Base-by-base conservation (phyloP, 2,888 invertebrate genomes). In the Tholera decimalis region DNA sequence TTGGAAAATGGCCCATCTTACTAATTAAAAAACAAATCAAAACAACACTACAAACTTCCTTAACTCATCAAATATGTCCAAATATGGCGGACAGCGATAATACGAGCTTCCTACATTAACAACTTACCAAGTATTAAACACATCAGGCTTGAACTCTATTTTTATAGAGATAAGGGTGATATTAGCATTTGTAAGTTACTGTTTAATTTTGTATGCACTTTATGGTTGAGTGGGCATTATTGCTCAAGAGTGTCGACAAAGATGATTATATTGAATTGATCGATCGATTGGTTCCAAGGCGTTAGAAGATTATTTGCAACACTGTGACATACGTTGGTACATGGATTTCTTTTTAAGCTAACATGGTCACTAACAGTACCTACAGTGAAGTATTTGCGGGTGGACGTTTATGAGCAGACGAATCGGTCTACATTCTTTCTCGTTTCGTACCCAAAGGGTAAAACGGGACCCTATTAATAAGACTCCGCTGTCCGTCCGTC, bases 221-320 rank as follows among this genome's bases (percentile, higher is more conserved):
- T 75, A 50, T 67, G 77, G 70, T 55, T 63, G 62, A 79, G 56
- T 54, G 62, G 47, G 30, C 22, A 59, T 74, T 66, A 24, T 79
- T 77, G 56, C 73, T 8, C 53, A 73, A 79, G 49, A 54, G 43
- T 54, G 73, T 51, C 77, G 64, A 73, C 77, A 68, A 65, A 65
- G 55, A 47, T 74, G 63, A 63, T 70, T 70, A 64, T 64, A 57
- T 76, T 62, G 37, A 54, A 60, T 50, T 46, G 55, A 49, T 69
- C 60, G 53, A 67, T 65, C 46, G 57, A 61, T 54, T 59, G 9
- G 30, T 8, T 35, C 3, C 11, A 60, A 22, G 9, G 15, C 41
- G 28, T 43, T 57, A 2, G 47, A 57, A 24, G 24, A 22, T n/a
- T 20, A 41, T 58, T 55, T 18, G 49, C 53, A 58, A 73, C 33